These are phyloP conservation scores for Drosophila vallismaia DNA, from an alignment of 2,888 invertebrate genomes.

Conservation along the genomic window DNA sequence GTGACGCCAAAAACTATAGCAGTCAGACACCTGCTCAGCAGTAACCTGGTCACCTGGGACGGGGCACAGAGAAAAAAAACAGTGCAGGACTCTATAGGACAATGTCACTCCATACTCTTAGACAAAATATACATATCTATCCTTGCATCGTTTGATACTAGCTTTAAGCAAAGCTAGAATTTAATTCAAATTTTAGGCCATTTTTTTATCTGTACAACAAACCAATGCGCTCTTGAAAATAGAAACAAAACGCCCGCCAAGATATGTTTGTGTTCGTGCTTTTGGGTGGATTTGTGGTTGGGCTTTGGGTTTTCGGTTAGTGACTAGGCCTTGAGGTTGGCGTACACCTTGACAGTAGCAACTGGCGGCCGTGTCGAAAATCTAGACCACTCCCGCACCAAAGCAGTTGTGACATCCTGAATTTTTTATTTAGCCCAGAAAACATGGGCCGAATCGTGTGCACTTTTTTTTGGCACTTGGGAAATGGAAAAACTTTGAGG, in stretches of 20 bases:
- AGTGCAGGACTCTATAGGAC: not conserved
- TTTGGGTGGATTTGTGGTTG: conserved; percentile 20
- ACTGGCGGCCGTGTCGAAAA: conserved; percentile 32
- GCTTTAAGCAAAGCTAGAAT: no score
- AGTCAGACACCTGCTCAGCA: conserved; percentile 53
- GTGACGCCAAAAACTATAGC: conserved; percentile 60
- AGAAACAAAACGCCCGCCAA: conserved; percentile 57
- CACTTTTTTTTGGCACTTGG: conserved; percentile 9
- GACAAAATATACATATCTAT: not conserved
- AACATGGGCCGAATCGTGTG: not conserved
- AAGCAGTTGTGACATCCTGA: conserved; percentile 7
- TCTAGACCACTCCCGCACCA: conserved; percentile 25
- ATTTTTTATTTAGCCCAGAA: conserved; percentile 24
- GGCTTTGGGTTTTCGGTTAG: conserved; percentile 32
- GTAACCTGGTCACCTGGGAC: conserved; percentile 22
- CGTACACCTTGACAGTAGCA: conserved; percentile 52
- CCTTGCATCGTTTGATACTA: no score
- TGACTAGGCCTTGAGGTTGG: conserved; percentile 42
- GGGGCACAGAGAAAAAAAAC: conserved; percentile 2
- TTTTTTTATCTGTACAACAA: conserved; percentile 11
- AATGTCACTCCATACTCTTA: not conserved
- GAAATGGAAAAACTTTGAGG: not conserved
- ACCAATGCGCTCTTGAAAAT: conserved; percentile 50
- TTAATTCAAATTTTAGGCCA: no score
- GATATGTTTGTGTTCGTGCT: conserved; percentile 55